phyloP scores from a whole-genome alignment of 2,797 vertebrate genomes.

The Siniperca scherzeri region DNA sequence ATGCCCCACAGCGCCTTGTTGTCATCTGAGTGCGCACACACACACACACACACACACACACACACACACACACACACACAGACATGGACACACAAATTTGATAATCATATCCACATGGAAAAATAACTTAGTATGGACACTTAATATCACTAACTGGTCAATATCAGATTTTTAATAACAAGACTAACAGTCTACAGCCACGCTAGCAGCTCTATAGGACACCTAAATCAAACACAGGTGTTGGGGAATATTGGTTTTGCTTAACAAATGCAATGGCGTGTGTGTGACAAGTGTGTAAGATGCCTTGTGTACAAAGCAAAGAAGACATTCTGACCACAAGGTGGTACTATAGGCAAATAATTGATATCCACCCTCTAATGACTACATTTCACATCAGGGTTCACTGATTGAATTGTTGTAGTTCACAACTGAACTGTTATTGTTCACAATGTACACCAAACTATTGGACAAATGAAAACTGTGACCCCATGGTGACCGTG shows the following conservation, averaged over 20 bases:
- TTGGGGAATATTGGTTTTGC: background rate
- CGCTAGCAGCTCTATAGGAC: background rate
- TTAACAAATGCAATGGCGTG: background rate
- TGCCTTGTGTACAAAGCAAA: conserved; percentile 1
- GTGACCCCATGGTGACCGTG: background rate
- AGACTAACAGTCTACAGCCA: background rate
- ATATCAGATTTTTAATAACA: background rate
- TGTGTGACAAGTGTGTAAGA: background rate
- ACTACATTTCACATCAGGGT: too few species aligned
- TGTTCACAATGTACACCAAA: too few species aligned
- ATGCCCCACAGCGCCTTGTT: conserved; percentile 93
- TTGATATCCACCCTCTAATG: too few species aligned
- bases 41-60: background rate
- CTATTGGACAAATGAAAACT: too few species aligned
- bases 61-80: background rate
- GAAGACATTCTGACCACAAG: background rate
- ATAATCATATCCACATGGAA: background rate
- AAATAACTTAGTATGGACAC: background rate
- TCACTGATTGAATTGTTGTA: too few species aligned
- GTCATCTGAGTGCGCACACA: conserved; percentile 83
- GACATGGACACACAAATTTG: background rate
- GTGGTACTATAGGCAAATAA: too few species aligned
- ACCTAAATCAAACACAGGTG: background rate
- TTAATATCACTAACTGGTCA: background rate
- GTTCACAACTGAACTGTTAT: too few species aligned